A percentile compares a stretch with the other conserved stretches of the same genome.
Evolutionary conservation across 2,888 invertebrate genomes (phyloP).

Genomic region (Meghimatium bilineatum): DNA sequence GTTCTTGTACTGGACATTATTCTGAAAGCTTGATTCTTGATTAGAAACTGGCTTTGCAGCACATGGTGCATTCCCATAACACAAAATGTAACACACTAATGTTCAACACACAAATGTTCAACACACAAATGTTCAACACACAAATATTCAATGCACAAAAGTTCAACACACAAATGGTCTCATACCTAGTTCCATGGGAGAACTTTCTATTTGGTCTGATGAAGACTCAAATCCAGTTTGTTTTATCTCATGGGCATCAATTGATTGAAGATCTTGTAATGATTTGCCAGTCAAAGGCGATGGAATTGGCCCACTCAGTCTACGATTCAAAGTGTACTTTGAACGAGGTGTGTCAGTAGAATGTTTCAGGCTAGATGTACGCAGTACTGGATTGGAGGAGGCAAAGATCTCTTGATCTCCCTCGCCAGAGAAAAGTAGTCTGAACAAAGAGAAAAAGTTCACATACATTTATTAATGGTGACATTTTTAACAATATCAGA

Average conservation of each 20-base stretch:
- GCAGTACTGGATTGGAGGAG: conserved; percentile 57
- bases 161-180: no score
- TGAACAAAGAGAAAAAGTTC: background rate
- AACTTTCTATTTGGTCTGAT: background rate
- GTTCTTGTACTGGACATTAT: no score
- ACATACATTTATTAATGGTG: background rate
- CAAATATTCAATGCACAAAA: no score
- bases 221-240: background rate
- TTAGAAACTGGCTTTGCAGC: no score
- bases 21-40: no score
- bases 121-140: no score
- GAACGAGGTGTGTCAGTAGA: conserved; percentile 56
- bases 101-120: no score
- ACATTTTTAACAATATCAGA: no score
- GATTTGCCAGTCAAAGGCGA: conserved; percentile 50
- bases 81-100: no score
- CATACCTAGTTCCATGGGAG: background rate
- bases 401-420: conserved; percentile 44
- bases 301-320: conserved; percentile 34
- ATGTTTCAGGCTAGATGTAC: conserved; percentile 71
- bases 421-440: conserved; percentile 25
- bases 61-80: no score
- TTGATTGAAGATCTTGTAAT: conserved; percentile 21
- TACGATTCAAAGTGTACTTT: background rate
- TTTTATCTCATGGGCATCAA: background rate